Evolutionary conservation across 2,888 invertebrate genomes (phyloP), one percentile per base, ranked within the genome.

Genomic region (Synanthedon vespiformis): DNA sequence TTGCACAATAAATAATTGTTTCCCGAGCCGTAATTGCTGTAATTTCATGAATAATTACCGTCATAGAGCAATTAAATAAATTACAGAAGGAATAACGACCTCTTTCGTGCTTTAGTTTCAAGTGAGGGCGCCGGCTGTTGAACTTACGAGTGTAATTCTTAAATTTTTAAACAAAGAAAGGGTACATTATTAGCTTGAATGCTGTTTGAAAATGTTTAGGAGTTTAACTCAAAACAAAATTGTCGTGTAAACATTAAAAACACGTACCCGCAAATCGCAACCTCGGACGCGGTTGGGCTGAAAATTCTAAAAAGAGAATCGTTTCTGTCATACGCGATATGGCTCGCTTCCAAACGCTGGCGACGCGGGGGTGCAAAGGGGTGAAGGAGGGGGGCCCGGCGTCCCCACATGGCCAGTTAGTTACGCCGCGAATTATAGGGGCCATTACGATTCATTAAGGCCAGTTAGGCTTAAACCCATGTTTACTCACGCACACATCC

Each of bases 401-500:
- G 75, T 72, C 83, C 84, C 84, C 85, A 80, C 81, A 84, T 77
- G 85, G 84, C 80, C 85, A 86, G 87, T 88, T 88, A 88, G 88
- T 88, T 88, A 87, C 87, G 87, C 87, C 86, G 86, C 88, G 87
- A 88, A 88, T 88, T 88, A 88, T 88, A 88, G 88, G 86, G 88
- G 86, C 88, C 88, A 88, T 88, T 88, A 88, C 88, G 88, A 88
- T 88, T 88, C 88, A 88, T 88, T 88, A 88, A 88, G 86, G 88
- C 87, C 88, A 86, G 88, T 88, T 88, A 88, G 87, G 88, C 87
- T 88, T 88, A 86, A 88, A 86, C 84, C 80, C 84, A 86, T 88
- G 86, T 88, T 88, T 88, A 83, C 87, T 68, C 80, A 85, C 84
- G 70, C 86, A 84, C 82, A 85, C 85, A 55, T 64, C 54, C 68